Evolutionary conservation across 1,140 invertebrate genomes (phyloP).

Genomic region (Camponotus vicinus): DNA sequence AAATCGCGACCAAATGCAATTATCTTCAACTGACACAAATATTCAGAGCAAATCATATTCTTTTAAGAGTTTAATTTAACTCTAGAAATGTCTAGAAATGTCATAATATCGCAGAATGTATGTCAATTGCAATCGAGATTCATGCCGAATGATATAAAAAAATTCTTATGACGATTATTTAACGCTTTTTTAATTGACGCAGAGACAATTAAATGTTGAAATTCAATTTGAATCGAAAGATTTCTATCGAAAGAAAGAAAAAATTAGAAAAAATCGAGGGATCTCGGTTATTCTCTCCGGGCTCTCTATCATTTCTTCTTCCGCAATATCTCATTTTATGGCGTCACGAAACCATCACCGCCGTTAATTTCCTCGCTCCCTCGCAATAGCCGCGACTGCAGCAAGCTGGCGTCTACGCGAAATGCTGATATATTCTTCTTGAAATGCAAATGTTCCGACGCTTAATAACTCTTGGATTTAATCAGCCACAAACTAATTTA

Average conservation of each 20-base stretch:
- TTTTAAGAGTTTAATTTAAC: constrained; percentile 29
- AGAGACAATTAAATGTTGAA: constrained; percentile 43
- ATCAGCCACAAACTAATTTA: constrained; percentile 73
- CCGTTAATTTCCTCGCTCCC: constrained; percentile 53
- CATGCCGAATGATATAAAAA: neutral
- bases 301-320: constrained; percentile 27
- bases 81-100: neutral
- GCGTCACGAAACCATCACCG: constrained; percentile 29
- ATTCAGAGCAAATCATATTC: neutral
- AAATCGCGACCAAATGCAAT: neutral
- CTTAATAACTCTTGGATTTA: constrained; percentile 75
- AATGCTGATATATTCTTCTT: constrained; percentile 68
- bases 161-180: constrained; percentile 33
- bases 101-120: constrained; percentile 28
- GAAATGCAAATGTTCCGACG: constrained; percentile 61
- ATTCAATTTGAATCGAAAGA: constrained; percentile 57
- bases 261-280: neutral
- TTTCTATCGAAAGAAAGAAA: constrained; percentile 30
- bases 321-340: constrained; percentile 54
- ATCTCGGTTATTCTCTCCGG: constrained; percentile 36
- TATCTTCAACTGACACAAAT: constrained; percentile 11
- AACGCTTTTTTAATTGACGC: constrained; percentile 23
- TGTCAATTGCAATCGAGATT: neutral
- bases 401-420: neutral
- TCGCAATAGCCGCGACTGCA: constrained; percentile 33